phyloP scores from a whole-genome alignment of 2,797 vertebrate species.

The Acomys russatus region DNA sequence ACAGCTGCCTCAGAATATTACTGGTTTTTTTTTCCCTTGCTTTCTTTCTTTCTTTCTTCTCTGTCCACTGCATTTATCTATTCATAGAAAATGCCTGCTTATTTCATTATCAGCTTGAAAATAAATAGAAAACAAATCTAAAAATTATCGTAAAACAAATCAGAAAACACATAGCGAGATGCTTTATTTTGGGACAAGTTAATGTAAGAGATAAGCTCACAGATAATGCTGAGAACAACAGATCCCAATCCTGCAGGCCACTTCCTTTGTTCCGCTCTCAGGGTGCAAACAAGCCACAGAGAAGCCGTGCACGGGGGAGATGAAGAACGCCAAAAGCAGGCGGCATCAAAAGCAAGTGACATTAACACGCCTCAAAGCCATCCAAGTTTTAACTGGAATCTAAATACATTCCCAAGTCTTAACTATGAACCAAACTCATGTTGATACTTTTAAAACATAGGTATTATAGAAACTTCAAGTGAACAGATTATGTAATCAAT shows the following conservation, averaged over 20 bases:
- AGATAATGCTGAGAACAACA: neutral
- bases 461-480: neutral
- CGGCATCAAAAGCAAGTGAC: neutral
- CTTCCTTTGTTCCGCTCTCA: neutral
- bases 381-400: neutral
- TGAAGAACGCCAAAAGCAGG: neutral
- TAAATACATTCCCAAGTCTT: neutral
- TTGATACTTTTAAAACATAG: slow-evolving; percentile 49
- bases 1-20: neutral
- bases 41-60: neutral
- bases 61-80: slow-evolving; percentile 37
- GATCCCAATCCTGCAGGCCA: neutral
- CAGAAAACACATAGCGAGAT: slow-evolving; percentile 37
- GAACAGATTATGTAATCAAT: slow-evolving; percentile 13
- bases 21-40: neutral
- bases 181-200: slow-evolving; percentile 66
- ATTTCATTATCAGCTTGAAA: slow-evolving; percentile 60
- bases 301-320: neutral
- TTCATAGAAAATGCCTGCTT: slow-evolving; percentile 63
- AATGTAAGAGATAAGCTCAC: slow-evolving; percentile 12
- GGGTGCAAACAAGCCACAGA: neutral
- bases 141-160: slow-evolving; percentile 39
- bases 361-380: neutral
- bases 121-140: slow-evolving; percentile 70
- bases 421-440: neutral